Percentiles rank a stretch among this genome's conserved stretches.
Evolutionary conservation across 2,888 invertebrate species (phyloP).

Genomic region (Conomelus anceps): DNA sequence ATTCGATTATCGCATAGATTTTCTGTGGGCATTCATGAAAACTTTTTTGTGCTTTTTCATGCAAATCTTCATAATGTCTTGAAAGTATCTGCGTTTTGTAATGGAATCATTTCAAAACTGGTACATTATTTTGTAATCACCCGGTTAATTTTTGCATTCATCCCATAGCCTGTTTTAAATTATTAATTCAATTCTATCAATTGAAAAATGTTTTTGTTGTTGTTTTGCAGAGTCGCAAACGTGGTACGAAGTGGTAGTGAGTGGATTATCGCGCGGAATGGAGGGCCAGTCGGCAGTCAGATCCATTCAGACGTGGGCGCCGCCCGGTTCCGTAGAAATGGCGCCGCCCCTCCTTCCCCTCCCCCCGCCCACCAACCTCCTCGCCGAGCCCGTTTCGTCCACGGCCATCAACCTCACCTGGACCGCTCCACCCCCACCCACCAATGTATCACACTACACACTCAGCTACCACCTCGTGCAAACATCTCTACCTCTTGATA

Average conservation of each 20-base stretch:
- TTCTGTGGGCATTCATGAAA: no score
- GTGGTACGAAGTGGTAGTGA: slow-evolving; percentile 40
- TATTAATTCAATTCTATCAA: neutral
- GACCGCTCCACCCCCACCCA: slow-evolving; percentile 41
- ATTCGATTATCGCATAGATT: no score
- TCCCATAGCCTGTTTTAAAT: no score
- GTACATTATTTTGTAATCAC: no score
- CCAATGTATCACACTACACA: slow-evolving; percentile 44
- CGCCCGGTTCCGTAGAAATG: slow-evolving; percentile 34
- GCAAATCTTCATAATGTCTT: no score
- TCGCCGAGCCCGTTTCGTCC: slow-evolving; percentile 47
- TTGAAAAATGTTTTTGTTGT: neutral
- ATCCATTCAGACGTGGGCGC: slow-evolving; percentile 20
- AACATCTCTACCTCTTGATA: slow-evolving; percentile 30
- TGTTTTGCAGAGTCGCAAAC: slow-evolving; percentile 35
- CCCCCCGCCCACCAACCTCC: slow-evolving; percentile 43
- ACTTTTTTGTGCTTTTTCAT: no score
- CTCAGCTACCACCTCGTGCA: slow-evolving; percentile 48
- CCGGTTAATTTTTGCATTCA: no score
- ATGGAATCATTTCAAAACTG: no score
- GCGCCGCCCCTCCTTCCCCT: slow-evolving; percentile 31
- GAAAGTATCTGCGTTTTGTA: no score
- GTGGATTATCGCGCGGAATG: slow-evolving; percentile 36
- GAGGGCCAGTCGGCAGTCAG: slow-evolving; percentile 35
- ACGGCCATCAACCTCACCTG: slow-evolving; percentile 50